Base-by-base conservation (phyloP, 2,797 vertebrate genomes). In the Gymnoscopelus microlampas region DNA sequence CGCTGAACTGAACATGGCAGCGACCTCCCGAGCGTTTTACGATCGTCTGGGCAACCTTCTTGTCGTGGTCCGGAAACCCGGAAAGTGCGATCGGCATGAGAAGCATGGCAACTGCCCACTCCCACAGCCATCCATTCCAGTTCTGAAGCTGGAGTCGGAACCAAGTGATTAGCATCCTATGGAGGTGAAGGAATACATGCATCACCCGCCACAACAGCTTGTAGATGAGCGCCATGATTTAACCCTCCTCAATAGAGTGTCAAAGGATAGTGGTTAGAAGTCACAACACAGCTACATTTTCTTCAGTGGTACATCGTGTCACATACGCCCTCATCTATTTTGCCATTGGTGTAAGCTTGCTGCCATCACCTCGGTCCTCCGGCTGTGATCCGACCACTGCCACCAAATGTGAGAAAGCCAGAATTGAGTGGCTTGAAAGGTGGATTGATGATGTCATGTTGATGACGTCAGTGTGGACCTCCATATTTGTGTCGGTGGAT, bases 151-250 rank as follows among this genome's bases (percentile, higher is more conserved):
- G 83, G 53, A 78, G 73, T 13, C 91, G 91, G 35, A 94, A 80
- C 92, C 92, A 94, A 47, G 87, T 87, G 58, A 94, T 62, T 2
- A 96, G 82, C 71, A 93, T 92, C 80, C 95, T 91, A 85, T 95
- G 94, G 69, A 95, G 75, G 68, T 94, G 94, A 29, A 96, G 88
- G 69, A 96, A 70, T 70, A 92, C 81, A 73, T 96, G 92, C 79
- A 96, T 75, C 60, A 95, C 57, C 71, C 96, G 94, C 96, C 96
- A 97, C 73, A 95, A 87, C 72, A 96, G 75, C 53, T 94, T 94
- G 63, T 93, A 95, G 61, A 95, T 86, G 70, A 94, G 90, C 72
- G 95, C 96, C 96, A 97, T 39, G 5, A 7, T 95, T 89, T 15
- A 39, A 24, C 74, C 50, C 67, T 13, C 35, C n/a, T 1, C 0